Evolutionary conservation across 2,888 invertebrate species (phyloP).

Genomic region (Kuschelorhynchus macadamiae): DNA sequence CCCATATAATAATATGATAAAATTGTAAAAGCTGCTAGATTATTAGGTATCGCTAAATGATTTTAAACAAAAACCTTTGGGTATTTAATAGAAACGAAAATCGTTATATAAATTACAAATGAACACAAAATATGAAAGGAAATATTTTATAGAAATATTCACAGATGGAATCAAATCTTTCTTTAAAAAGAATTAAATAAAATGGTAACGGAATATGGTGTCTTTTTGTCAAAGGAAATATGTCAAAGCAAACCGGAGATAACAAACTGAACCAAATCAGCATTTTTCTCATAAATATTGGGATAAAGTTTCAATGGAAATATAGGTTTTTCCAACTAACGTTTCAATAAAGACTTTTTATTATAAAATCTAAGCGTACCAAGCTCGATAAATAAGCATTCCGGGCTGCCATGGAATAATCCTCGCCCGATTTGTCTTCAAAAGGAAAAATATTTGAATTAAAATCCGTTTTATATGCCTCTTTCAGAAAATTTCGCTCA

Average conservation of each 20-base stretch:
- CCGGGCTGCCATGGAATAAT: constrained; percentile 20
- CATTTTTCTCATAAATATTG: constrained; percentile 2
- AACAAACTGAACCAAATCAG: not conserved
- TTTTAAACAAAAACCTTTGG: too few relatives aligned
- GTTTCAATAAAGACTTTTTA: not conserved
- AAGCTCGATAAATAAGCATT: constrained; percentile 3
- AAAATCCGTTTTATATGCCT: constrained; percentile 30
- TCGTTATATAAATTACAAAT: too few relatives aligned
- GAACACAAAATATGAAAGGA: too few relatives aligned
- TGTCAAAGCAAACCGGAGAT: not conserved
- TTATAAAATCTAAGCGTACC: not conserved
- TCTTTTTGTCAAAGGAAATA: not conserved
- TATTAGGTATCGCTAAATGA: too few relatives aligned
- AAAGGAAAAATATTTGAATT: constrained; percentile 40
- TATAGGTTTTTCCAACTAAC: not conserved
- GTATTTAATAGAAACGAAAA: too few relatives aligned
- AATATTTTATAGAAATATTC: too few relatives aligned
- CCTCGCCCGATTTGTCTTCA: constrained; percentile 32
- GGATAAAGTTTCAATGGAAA: not conserved
- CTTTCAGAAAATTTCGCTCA: constrained; percentile 16
- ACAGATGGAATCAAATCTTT: too few relatives aligned
- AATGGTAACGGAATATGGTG: not conserved
- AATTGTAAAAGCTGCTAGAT: too few relatives aligned
- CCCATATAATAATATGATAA: too few relatives aligned
- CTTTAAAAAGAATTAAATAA: not conserved